Conservation (phyloP, 1,140 invertebrate genomes). For the Choristoneura fumiferana region DNA sequence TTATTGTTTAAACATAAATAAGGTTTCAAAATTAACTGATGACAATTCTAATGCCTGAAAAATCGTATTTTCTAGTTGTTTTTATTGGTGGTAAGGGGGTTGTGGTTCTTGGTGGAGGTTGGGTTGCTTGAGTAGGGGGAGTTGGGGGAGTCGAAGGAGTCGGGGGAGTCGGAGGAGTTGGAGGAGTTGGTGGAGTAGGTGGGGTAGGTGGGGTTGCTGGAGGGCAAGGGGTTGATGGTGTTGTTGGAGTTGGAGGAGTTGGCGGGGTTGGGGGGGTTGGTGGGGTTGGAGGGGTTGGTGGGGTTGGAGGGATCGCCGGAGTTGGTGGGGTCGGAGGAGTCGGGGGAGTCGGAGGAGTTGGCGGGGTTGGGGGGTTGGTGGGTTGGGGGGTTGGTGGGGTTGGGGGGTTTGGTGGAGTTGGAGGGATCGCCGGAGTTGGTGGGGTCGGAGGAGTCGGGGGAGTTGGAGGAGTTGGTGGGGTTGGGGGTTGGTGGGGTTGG, state of each 20-base stretch:
- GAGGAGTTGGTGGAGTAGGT: background rate
- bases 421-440: background rate
- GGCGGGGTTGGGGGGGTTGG: too few relatives aligned
- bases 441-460: background rate
- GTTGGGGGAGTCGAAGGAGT: background rate
- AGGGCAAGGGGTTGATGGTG: too few relatives aligned
- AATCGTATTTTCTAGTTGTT: background rate
- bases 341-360: too few relatives aligned
- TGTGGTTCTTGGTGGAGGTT: background rate
- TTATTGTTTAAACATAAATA: too few relatives aligned
- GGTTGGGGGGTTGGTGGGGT: background rate
- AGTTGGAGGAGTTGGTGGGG: background rate
- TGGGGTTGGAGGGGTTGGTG: too few relatives aligned
- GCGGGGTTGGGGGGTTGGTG: too few relatives aligned
- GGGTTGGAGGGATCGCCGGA: too few relatives aligned
- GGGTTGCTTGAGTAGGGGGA: background rate
- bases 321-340: too few relatives aligned
- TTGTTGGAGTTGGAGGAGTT: too few relatives aligned
- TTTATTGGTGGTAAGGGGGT: background rate
- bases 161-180: background rate
- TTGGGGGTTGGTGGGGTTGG: background rate
- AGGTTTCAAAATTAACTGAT: too few relatives aligned
- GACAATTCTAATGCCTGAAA: too few relatives aligned
- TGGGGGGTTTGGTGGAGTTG: background rate
- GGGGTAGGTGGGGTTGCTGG: background rate